Evolutionary conservation across 2,888 invertebrate genomes (phyloP).

Genomic region (Cristatella mucedo): DNA sequence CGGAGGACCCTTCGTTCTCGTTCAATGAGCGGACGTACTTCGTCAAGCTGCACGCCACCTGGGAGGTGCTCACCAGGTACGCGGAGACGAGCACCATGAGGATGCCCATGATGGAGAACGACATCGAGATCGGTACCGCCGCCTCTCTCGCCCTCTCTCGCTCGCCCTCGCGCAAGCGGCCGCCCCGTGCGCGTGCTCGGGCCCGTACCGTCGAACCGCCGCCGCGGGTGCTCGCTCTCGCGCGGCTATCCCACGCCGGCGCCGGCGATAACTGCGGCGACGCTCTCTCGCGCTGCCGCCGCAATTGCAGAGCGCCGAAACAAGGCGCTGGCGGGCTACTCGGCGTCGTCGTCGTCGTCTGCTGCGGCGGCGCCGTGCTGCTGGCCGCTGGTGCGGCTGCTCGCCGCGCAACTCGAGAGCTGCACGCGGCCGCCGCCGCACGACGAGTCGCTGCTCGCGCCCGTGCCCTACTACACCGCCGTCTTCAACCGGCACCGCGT

Average conservation of each 20-base stretch:
- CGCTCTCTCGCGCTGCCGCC: too few relatives aligned
- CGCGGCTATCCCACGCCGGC: too few relatives aligned
- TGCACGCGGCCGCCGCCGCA: not conserved
- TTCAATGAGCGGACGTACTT: conserved; percentile 43
- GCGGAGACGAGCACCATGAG: conserved; percentile 76
- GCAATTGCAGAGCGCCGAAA: too few relatives aligned
- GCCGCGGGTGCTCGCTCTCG: not conserved
- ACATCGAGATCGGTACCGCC: conserved; percentile 1
- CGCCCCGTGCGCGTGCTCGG: not conserved
- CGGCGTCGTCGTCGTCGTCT: too few relatives aligned
- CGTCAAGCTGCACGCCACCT: conserved; percentile 73
- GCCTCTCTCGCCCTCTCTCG: too few relatives aligned
- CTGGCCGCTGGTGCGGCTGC: too few relatives aligned
- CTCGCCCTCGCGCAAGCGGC: not conserved
- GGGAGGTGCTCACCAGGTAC: conserved; percentile 64
- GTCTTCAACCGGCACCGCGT: not conserved
- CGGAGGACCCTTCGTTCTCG: not conserved
- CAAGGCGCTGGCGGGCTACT: too few relatives aligned
- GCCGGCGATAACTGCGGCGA: too few relatives aligned
- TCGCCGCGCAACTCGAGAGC: too few relatives aligned
- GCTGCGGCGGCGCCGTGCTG: too few relatives aligned
- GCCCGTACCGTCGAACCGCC: not conserved
- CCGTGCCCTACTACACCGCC: conserved; percentile 1
- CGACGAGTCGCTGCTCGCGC: not conserved
- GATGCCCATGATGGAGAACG: conserved; percentile 61